Evolutionary conservation across 2,888 invertebrate genomes (phyloP).

Genomic region (Quadriops clusia): DNA sequence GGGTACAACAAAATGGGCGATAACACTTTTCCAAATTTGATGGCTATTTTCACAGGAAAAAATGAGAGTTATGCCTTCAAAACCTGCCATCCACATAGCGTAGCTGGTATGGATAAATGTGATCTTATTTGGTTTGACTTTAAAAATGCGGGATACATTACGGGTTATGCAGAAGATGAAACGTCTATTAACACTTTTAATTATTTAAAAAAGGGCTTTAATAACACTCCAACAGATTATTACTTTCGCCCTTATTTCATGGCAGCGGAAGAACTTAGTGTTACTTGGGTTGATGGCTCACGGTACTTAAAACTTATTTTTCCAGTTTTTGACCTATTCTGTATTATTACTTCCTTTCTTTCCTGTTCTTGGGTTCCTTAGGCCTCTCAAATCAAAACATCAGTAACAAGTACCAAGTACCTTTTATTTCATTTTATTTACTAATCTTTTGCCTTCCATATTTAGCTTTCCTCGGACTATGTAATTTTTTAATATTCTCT

Average conservation of each 20-base stretch:
- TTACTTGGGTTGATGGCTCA: conserved; percentile 5
- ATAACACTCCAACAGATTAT: conserved; percentile 65
- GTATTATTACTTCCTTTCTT: too few species aligned
- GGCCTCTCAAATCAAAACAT: too few species aligned
- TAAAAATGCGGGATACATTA: conserved; percentile 57
- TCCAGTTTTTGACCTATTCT: too few species aligned
- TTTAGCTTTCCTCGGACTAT: too few species aligned
- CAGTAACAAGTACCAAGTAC: too few species aligned
- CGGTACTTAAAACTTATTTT: too few species aligned
- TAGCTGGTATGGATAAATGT: conserved; percentile 54
- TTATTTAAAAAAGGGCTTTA: conserved; percentile 61
- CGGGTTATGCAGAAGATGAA: conserved; percentile 72
- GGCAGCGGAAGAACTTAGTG: conserved; percentile 44
- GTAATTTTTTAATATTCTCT: too few species aligned
- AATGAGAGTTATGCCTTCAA: conserved; percentile 34
- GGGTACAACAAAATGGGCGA: conserved; percentile 61
- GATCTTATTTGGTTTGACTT: conserved; percentile 70
- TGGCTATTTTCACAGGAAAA: conserved; percentile 67
- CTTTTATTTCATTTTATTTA: too few species aligned
- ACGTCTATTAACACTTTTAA: conserved; percentile 63
- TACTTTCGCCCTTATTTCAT: conserved; percentile 65
- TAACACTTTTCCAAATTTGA: conserved; percentile 81
- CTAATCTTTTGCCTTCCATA: too few species aligned
- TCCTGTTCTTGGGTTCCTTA: too few species aligned
- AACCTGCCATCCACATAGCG: conserved; percentile 39